These are phyloP conservation scores for Leptothorax acervorum DNA, from an alignment of 2,888 invertebrate species.

Conservation along the genomic window DNA sequence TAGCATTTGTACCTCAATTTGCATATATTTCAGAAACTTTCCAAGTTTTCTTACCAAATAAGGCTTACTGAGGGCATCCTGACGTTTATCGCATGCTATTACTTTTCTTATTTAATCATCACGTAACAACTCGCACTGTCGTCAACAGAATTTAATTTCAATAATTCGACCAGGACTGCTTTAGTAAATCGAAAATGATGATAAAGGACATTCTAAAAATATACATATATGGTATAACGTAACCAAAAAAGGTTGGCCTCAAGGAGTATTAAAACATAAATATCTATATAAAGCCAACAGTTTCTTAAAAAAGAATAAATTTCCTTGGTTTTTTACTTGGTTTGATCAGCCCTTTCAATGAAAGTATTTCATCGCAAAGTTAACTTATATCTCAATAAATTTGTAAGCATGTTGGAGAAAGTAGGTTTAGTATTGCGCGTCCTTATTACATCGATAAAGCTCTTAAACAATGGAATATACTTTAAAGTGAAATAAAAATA, in stretches of 20 bases:
- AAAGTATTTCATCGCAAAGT: slow-evolving; percentile 6
- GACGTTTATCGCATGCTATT: slow-evolving; percentile 29
- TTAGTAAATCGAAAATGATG: slow-evolving; percentile 1
- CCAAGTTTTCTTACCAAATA: slow-evolving; percentile 34
- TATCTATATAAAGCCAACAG: neutral
- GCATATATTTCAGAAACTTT: slow-evolving; percentile 14
- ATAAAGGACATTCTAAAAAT: neutral
- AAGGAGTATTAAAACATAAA: neutral
- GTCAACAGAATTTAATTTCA: slow-evolving; percentile 22
- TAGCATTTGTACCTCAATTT: neutral
- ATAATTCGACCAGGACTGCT: neutral
- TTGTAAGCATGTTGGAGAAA: slow-evolving; percentile 6
- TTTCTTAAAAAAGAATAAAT: slow-evolving; percentile 1
- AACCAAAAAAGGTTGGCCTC: slow-evolving; percentile 23
- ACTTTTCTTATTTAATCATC: slow-evolving; percentile 27
- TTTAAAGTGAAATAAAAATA: neutral
- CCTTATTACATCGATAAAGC: neutral
- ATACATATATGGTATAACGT: neutral
- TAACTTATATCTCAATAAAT: neutral
- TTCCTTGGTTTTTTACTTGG: slow-evolving; percentile 6
- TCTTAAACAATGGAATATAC: neutral
- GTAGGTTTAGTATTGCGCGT: neutral
- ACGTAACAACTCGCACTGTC: slow-evolving; percentile 10
- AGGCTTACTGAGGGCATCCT: neutral
- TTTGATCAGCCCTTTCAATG: neutral